Evolutionary conservation across 2,888 invertebrate species (phyloP).

Genomic region (Mantis religiosa): DNA sequence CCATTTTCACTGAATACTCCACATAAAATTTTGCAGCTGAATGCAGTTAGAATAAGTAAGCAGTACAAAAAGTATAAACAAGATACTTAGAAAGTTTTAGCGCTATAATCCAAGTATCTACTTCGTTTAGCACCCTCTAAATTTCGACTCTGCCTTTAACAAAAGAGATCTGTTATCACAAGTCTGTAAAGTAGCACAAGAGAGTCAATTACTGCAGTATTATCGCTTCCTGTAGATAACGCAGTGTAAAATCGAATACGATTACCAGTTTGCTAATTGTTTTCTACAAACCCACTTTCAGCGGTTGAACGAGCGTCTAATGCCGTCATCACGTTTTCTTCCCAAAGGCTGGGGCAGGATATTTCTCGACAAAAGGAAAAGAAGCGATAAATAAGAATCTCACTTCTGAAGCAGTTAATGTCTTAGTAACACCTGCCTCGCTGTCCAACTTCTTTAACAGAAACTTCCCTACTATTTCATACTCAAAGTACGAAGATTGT

Average conservation of each 20-base stretch:
- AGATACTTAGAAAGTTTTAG: no score
- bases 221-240: neutral
- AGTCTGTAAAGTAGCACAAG: no score
- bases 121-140: no score
- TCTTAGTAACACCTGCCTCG: neutral
- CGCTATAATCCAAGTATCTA: no score
- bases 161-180: no score
- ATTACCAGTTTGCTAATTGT: neutral
- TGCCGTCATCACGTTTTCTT: neutral
- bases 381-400: neutral
- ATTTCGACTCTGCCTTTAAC: no score
- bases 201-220: neutral
- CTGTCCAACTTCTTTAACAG: neutral
- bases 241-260: neutral
- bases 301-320: neutral
- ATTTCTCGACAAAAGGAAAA: neutral
- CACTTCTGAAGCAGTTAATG: neutral
- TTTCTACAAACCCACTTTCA: neutral
- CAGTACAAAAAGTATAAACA: no score
- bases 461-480: no score
- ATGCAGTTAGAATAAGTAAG: no score
- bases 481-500: no score
- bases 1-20: no score
- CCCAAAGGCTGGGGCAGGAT: neutral
- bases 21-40: no score